These are phyloP conservation scores for Calephelis nemesis DNA, from an alignment of 1,140 invertebrate species.

Conservation along the genomic window DNA sequence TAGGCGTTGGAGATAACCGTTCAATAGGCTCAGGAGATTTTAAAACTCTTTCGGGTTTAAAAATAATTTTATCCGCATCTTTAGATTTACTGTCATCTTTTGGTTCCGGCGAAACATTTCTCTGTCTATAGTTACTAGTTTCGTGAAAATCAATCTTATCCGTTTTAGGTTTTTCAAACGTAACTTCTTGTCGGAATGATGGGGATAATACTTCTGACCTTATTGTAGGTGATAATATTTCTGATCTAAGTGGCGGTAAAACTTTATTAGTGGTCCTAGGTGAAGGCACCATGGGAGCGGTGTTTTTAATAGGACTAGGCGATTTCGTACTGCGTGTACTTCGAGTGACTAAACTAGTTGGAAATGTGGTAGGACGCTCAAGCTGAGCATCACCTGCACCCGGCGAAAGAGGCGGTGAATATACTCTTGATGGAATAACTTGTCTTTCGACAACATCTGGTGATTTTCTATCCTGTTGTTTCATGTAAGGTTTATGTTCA, in stretches of 20 bases:
- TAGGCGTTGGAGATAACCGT: slow-evolving; percentile 21
- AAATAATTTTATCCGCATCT: slow-evolving; percentile 26
- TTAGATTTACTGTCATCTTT: slow-evolving; percentile 34
- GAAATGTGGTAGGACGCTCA: slow-evolving; percentile 64
- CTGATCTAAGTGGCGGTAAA: slow-evolving; percentile 47
- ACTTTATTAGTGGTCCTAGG: slow-evolving; percentile 57
- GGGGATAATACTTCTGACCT: slow-evolving; percentile 12
- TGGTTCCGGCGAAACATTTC: slow-evolving; percentile 38
- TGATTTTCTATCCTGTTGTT: slow-evolving; percentile 61
- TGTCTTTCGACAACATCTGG: slow-evolving; percentile 59
- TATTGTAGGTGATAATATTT: slow-evolving; percentile 29
- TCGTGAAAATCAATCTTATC: slow-evolving; percentile 9
- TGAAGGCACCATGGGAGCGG: slow-evolving; percentile 53
- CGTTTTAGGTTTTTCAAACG: neutral
- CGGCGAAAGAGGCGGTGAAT: slow-evolving; percentile 68
- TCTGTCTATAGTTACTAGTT: slow-evolving; percentile 17
- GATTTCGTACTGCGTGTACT: slow-evolving; percentile 59
- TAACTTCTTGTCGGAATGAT: slow-evolving; percentile 2
- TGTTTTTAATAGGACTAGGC: slow-evolving; percentile 69
- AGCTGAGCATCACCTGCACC: slow-evolving; percentile 58
- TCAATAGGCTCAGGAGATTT: slow-evolving; percentile 35
- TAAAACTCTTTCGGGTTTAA: slow-evolving; percentile 31
- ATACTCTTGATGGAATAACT: slow-evolving; percentile 66
- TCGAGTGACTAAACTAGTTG: slow-evolving; percentile 58
- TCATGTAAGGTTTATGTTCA: slow-evolving; percentile 54